Conservation (phyloP, 2,797 vertebrate species). For the Chanos chanos region DNA sequence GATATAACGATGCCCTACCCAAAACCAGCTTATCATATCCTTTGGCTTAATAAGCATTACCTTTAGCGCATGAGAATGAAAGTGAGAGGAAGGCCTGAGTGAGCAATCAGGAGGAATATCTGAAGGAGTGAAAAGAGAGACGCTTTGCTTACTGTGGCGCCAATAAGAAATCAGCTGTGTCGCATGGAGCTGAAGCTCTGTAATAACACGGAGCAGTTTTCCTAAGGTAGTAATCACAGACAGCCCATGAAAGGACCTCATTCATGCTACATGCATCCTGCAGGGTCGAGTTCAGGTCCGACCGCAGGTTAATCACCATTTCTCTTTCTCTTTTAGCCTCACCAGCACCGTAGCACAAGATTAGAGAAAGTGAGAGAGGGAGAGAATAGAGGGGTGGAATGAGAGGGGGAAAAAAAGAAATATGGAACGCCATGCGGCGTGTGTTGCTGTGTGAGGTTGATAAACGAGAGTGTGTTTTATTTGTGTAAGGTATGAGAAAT, state of each 20-base stretch:
- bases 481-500: constrained; percentile 54
- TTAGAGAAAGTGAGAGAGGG: neutral
- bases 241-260: constrained; percentile 36
- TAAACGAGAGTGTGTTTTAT: constrained; percentile 48
- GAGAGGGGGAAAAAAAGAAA: constrained; percentile 15
- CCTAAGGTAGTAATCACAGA: constrained; percentile 38
- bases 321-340: constrained; percentile 37
- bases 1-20: too few relatives aligned
- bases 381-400: constrained; percentile 26
- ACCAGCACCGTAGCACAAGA: constrained; percentile 13
- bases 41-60: too few relatives aligned
- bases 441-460: constrained; percentile 33
- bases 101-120: constrained; percentile 47
- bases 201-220: constrained; percentile 45
- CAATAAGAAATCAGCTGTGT: constrained; percentile 47
- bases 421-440: constrained; percentile 19
- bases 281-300: constrained; percentile 37
- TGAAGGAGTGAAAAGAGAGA: constrained; percentile 37
- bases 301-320: constrained; percentile 47
- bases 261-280: constrained; percentile 31
- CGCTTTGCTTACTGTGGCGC: constrained; percentile 40
- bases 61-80: neutral
- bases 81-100: neutral
- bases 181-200: constrained; percentile 29
- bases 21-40: too few relatives aligned